Conservation (phyloP, 2,888 invertebrate genomes). For the Chymomyza caudatula region DNA sequence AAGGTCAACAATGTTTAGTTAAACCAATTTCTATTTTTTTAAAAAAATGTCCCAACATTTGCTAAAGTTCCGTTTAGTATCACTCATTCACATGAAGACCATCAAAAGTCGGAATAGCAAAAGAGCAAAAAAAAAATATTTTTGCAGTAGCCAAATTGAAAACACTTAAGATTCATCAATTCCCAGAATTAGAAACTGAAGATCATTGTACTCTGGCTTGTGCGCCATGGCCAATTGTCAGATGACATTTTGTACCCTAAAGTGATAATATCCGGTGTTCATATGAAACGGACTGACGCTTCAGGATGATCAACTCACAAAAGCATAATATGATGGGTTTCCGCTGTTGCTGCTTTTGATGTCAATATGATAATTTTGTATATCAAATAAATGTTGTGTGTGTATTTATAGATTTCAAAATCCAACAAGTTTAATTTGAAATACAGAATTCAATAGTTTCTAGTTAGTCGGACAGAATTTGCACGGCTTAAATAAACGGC, state of each 20-base stretch:
- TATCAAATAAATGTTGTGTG: no score
- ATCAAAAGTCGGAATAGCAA: background rate
- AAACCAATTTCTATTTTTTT: background rate
- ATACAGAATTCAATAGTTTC: no score
- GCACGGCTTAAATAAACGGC: no score
- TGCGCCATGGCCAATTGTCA: constrained; percentile 1
- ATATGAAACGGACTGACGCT: background rate
- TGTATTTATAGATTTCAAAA: no score
- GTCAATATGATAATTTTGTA: no score
- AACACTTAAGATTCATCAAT: constrained; percentile 59
- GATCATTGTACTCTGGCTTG: constrained; percentile 8
- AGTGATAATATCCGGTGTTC: constrained; percentile 58
- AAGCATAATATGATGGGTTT: background rate
- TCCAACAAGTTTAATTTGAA: no score
- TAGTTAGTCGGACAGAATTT: no score
- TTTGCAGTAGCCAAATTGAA: constrained; percentile 13
- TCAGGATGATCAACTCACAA: background rate
- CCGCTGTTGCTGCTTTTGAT: background rate
- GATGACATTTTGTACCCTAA: constrained; percentile 24
- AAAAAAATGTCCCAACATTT: background rate
- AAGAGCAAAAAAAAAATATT: background rate
- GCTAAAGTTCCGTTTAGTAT: background rate
- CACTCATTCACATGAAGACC: background rate
- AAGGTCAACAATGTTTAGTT: no score
- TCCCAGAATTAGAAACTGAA: constrained; percentile 69